phyloP scores from a whole-genome alignment of 2,113 vertebrate species.

The Hippolais icterina region DNA sequence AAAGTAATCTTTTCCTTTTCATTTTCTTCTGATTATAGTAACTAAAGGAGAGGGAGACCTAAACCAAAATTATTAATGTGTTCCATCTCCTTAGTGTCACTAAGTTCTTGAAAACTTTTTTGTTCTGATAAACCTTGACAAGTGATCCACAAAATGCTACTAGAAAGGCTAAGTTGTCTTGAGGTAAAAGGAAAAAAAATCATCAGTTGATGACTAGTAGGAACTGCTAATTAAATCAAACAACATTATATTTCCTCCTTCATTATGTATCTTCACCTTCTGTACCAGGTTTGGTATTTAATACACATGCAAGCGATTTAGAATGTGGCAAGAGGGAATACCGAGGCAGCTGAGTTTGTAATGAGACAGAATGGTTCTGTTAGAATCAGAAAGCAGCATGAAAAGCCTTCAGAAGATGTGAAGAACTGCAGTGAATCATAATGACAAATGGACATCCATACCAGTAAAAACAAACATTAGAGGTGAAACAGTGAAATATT shows the following conservation, averaged over 20 bases:
- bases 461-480: not conserved
- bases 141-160: not conserved
- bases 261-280: not conserved
- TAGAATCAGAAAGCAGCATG: not conserved
- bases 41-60: not conserved
- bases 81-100: not conserved
- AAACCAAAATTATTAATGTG: not conserved
- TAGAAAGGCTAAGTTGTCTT: not conserved
- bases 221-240: not conserved
- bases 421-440: not conserved
- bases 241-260: not conserved
- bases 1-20: not conserved
- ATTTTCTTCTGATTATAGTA: not conserved
- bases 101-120: not conserved
- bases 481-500: not conserved
- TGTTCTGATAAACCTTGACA: not conserved
- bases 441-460: not conserved
- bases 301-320: not conserved
- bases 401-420: not conserved
- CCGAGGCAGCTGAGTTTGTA: not conserved
- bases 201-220: not conserved
- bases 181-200: not conserved
- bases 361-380: not conserved
- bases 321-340: not conserved
- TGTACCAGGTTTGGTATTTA: not conserved